Evolutionary conservation across 2,113 vertebrate species (phyloP).

Genomic region (Varanus komodoensis): DNA sequence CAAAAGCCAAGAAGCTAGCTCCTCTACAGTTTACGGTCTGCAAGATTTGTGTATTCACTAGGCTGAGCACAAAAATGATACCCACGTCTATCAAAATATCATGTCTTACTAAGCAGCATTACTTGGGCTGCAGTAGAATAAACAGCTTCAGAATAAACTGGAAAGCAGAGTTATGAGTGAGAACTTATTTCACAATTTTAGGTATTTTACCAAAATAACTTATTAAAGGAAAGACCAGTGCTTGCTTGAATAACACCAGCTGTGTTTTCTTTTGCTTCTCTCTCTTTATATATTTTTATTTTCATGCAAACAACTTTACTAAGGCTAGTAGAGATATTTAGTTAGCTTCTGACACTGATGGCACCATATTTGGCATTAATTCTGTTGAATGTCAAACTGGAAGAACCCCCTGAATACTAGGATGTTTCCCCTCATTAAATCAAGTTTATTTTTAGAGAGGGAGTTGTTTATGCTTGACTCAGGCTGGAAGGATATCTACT

Average conservation of each 20-base stretch:
- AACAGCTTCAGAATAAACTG: background rate
- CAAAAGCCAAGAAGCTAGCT: background rate
- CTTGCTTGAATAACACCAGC: background rate
- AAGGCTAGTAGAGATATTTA: background rate
- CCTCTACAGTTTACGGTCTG: background rate
- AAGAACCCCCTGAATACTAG: background rate
- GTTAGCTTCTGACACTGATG: background rate
- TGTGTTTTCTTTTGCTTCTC: background rate
- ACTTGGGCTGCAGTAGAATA: background rate
- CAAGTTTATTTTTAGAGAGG: constrained; percentile 24
- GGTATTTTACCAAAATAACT: background rate
- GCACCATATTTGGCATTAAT: constrained; percentile 12
- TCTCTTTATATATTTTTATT: background rate
- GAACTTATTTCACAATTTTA: background rate
- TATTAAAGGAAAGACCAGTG: constrained; percentile 5
- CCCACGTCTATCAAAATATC: background rate
- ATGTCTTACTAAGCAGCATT: background rate
- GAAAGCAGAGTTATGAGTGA: background rate
- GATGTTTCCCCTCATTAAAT: constrained; percentile 25
- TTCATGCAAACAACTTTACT: background rate
- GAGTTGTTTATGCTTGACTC: background rate
- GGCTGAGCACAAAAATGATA: background rate
- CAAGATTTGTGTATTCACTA: background rate
- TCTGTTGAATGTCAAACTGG: constrained; percentile 10
- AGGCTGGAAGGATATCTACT: background rate